A percentile compares a stretch with the other conserved stretches of the same genome.
phyloP scores from a whole-genome alignment of 2,888 invertebrate genomes.

The Rhagophthalmus giganteus region DNA sequence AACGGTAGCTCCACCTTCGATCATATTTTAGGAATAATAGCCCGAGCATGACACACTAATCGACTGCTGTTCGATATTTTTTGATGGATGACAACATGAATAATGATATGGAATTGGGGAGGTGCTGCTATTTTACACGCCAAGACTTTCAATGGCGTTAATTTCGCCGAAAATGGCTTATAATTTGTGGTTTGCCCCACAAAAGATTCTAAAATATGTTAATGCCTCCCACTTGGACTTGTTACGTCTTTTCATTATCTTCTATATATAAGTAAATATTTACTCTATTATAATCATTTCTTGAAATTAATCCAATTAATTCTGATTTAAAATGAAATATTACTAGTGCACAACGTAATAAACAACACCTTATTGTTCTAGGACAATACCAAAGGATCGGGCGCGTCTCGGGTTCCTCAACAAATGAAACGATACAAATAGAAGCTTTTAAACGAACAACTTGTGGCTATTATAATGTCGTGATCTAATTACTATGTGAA shows the following conservation, averaged over 20 bases:
- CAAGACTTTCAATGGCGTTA: conserved; percentile 39
- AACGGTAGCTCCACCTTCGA: conserved; percentile 21
- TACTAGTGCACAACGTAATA: background rate
- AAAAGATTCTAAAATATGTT: conserved; percentile 12
- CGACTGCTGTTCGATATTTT: conserved; percentile 46
- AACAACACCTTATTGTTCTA: background rate
- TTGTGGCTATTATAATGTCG: too few species aligned
- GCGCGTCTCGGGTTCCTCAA: background rate
- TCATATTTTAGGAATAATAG: conserved; percentile 39
- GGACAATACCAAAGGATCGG: background rate
- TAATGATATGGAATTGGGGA: conserved; percentile 44
- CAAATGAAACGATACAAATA: background rate
- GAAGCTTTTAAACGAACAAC: background rate
- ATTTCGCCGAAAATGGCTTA: conserved; percentile 29
- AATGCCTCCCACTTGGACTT: conserved; percentile 13
- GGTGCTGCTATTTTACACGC: conserved; percentile 39
- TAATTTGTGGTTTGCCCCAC: conserved; percentile 14
- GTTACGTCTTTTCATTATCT: background rate
- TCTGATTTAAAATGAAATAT: conserved; percentile 1
- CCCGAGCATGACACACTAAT: conserved; percentile 39
- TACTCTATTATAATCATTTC: background rate
- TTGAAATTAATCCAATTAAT: conserved; percentile 2
- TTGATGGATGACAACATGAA: conserved; percentile 50
- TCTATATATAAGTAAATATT: conserved; percentile 1
- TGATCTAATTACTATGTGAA: too few species aligned